A percentile compares a stretch with the other conserved stretches of the same genome.
Evolutionary conservation across 2,888 invertebrate species (phyloP).

Genomic region (Apodemia duryi): DNA sequence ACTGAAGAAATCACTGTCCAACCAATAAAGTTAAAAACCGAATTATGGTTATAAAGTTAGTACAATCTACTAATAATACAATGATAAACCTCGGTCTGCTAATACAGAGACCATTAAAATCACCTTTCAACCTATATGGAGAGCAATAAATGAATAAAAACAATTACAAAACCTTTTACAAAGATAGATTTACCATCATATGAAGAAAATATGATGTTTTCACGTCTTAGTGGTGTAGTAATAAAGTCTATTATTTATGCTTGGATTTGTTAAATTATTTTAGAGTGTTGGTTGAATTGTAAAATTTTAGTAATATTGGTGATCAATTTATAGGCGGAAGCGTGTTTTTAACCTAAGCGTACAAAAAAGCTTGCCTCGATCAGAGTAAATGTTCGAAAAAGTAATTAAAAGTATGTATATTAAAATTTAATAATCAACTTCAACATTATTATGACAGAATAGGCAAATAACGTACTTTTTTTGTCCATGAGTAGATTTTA

Average conservation of each 20-base stretch:
- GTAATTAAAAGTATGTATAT: too few species aligned
- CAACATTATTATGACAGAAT: too few species aligned
- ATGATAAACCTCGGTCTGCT: slow-evolving; percentile 52
- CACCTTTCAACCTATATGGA: slow-evolving; percentile 57
- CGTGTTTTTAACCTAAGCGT: slow-evolving; percentile 15
- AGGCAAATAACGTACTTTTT: too few species aligned
- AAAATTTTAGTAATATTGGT: slow-evolving; percentile 20
- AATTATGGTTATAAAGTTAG: slow-evolving; percentile 60
- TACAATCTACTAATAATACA: slow-evolving; percentile 48
- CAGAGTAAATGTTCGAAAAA: too few species aligned
- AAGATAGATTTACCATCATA: background rate
- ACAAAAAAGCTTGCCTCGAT: too few species aligned
- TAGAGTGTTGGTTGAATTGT: slow-evolving; percentile 26
- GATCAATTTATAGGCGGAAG: slow-evolving; percentile 4
- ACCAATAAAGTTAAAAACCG: slow-evolving; percentile 55
- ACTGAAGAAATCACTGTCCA: slow-evolving; percentile 39
- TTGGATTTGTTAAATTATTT: slow-evolving; percentile 25
- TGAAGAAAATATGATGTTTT: slow-evolving; percentile 36
- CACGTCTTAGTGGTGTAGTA: background rate
- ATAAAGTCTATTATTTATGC: slow-evolving; percentile 33
- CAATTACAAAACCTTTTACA: slow-evolving; percentile 46
- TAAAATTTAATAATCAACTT: too few species aligned
- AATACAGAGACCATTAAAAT: slow-evolving; percentile 58
- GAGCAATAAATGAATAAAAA: slow-evolving; percentile 71
- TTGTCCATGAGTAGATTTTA: too few species aligned